phyloP scores from a whole-genome alignment of 1,140 invertebrate species.

The Pogonognathellus flavescens region DNA sequence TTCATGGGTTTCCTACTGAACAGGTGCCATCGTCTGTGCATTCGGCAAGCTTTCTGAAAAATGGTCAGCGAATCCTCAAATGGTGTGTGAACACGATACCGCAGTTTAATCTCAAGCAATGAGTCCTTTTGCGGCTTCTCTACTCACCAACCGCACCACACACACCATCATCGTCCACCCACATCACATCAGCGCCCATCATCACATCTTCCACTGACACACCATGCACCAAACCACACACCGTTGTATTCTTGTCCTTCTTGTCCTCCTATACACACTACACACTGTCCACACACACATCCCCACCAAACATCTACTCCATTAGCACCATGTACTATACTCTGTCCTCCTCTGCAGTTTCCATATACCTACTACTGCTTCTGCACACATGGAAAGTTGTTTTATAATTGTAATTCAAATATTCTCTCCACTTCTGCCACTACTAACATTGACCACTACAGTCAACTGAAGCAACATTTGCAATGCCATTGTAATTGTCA shows the following conservation, averaged over 20 bases:
- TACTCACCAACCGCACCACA: constrained; percentile 12
- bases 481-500: constrained; percentile 37
- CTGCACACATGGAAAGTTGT: too few species aligned
- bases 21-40: constrained; percentile 33
- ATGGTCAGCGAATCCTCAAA: constrained; percentile 62
- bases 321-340: background rate
- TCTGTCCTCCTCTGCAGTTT: background rate
- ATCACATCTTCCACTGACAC: background rate
- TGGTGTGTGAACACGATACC: constrained; percentile 67
- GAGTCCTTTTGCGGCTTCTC: constrained; percentile 33
- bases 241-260: too few species aligned
- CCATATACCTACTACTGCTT: too few species aligned
- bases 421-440: background rate
- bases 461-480: constrained; percentile 13
- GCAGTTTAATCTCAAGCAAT: constrained; percentile 54
- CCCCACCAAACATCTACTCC: background rate
- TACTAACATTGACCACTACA: background rate
- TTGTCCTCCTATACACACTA: too few species aligned
- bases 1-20: constrained; percentile 31
- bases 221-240: background rate
- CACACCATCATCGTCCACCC: background rate
- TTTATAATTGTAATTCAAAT: background rate
- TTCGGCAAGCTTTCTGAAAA: constrained; percentile 47
- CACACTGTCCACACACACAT: too few species aligned
- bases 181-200: constrained; percentile 8